These are phyloP conservation scores for Physocephala rufipes DNA, from an alignment of 2,888 invertebrate genomes.

Conservation along the genomic window DNA sequence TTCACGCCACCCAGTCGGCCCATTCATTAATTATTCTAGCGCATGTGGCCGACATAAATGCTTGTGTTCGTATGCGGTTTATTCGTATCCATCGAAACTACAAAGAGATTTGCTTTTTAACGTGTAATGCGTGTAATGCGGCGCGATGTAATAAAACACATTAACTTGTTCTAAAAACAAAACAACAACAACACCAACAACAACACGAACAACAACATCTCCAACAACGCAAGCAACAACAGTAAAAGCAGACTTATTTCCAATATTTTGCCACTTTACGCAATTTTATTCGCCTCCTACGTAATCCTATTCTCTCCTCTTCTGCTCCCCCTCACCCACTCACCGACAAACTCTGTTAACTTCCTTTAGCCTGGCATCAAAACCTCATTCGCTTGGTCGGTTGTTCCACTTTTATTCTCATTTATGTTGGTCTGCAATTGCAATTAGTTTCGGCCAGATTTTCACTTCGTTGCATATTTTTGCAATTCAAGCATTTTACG, in stretches of 20 bases:
- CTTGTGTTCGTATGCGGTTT: not conserved
- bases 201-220: not conserved
- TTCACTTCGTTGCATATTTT: conserved; percentile 21
- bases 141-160: conserved; percentile 18
- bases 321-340: not conserved
- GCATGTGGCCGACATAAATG: not conserved
- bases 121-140: conserved; percentile 12
- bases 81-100: not conserved
- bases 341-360: not conserved
- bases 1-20: not conserved
- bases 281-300: too few relatives aligned
- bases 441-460: conserved; percentile 22
- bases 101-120: conserved; percentile 1
- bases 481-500: conserved; percentile 11
- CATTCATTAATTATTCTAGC: not conserved
- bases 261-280: too few relatives aligned
- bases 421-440: not conserved
- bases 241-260: not conserved
- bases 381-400: not conserved
- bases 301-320: too few relatives aligned
- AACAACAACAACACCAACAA: conserved; percentile 8
- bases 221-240: not conserved
- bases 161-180: conserved; percentile 7
- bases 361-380: not conserved
- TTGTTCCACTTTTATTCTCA: not conserved